Percentiles rank a stretch among this genome's conserved stretches.
These are phyloP conservation scores for Muscidifurax raptorellus DNA, from an alignment of 1,140 invertebrate species.

Conservation along the genomic window DNA sequence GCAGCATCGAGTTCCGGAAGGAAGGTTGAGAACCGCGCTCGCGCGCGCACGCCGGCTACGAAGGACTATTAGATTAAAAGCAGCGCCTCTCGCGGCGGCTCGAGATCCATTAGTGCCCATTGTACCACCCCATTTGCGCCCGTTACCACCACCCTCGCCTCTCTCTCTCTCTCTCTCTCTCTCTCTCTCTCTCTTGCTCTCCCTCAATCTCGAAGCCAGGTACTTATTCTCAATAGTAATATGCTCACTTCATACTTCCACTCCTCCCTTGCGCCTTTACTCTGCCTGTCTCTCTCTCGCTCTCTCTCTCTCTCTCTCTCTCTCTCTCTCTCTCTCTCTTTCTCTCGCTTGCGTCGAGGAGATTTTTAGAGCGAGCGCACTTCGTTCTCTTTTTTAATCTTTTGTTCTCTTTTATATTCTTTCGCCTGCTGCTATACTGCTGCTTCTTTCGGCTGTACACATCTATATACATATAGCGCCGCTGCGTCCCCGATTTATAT, in stretches of 20 bases:
- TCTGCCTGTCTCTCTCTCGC: conserved; percentile 51
- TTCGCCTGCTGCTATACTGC: conserved; percentile 24
- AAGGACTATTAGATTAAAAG: conserved; percentile 77
- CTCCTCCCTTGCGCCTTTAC: conserved; percentile 57
- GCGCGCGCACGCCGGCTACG: conserved; percentile 62
- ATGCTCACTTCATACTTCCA: conserved; percentile 75
- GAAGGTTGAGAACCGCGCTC: conserved; percentile 23
- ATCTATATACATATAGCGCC: not conserved
- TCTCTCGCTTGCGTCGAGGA: conserved; percentile 47
- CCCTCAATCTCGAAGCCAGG: conserved; percentile 73
- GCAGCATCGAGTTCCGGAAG: conserved; percentile 36
- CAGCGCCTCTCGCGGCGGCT: conserved; percentile 75
- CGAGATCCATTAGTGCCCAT: conserved; percentile 76
- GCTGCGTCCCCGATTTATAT: conserved; percentile 17
- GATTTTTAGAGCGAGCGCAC: conserved; percentile 20
- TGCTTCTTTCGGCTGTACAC: not conserved
- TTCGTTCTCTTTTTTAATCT: conserved; percentile 47
- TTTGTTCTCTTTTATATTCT: conserved; percentile 51
- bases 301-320: conserved; percentile 33
- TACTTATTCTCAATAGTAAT: conserved; percentile 77
- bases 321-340: conserved; percentile 50
- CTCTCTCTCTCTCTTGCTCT: conserved; percentile 51
- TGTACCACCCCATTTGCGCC: conserved; percentile 74
- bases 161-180: conserved; percentile 56
- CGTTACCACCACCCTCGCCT: conserved; percentile 61